Percentiles rank a stretch among this genome's conserved stretches.
Conservation (phyloP, 2,888 invertebrate species). For the Glaucopsyche alexis region DNA sequence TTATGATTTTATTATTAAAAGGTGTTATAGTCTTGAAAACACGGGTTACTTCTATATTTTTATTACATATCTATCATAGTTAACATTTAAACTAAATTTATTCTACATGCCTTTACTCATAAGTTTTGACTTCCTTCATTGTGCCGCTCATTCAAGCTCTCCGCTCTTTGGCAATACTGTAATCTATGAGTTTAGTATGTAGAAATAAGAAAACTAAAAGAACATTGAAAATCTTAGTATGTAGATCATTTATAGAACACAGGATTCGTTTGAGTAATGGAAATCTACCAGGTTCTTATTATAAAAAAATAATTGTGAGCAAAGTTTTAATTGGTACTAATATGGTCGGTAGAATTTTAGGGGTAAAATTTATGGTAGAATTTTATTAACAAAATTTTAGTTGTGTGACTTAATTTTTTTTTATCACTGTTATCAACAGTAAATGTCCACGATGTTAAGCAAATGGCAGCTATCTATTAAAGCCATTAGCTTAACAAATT, state of each 20-base stretch:
- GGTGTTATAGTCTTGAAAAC: slow-evolving; percentile 22
- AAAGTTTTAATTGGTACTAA: background rate
- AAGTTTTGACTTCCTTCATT: background rate
- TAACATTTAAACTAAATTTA: background rate
- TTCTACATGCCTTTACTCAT: background rate
- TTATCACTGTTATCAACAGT: background rate
- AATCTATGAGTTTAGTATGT: background rate
- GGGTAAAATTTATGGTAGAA: background rate
- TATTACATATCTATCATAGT: slow-evolving; percentile 23
- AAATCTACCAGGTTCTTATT: background rate
- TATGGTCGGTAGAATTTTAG: background rate
- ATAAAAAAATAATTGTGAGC: background rate
- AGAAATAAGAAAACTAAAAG: background rate
- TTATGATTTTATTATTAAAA: slow-evolving; percentile 3
- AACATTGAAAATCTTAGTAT: background rate
- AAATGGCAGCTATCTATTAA: background rate
- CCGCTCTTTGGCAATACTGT: background rate
- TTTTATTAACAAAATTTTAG: background rate
- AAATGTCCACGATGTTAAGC: slow-evolving; percentile 4
- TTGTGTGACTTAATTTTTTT: background rate
- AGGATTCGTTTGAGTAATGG: background rate
- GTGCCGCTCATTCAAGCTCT: slow-evolving; percentile 2
- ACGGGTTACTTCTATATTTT: slow-evolving; percentile 26
- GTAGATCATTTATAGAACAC: background rate
- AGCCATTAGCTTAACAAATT: slow-evolving; percentile 5